phyloP scores from a whole-genome alignment of 2,888 invertebrate genomes.

The Aethes cnicana region DNA sequence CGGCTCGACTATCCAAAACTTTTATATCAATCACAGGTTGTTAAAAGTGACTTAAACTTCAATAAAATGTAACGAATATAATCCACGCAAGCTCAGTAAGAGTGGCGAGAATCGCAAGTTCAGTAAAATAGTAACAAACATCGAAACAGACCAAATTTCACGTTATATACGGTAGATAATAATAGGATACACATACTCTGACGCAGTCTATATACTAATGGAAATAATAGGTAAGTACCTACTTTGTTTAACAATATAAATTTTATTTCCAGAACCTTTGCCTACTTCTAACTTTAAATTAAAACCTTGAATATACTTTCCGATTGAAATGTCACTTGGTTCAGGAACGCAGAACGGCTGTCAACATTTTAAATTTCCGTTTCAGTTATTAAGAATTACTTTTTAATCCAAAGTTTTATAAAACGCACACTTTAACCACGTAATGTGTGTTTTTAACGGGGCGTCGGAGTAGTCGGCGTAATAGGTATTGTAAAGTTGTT shows the following conservation, averaged over 20 bases:
- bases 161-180: no score
- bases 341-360: neutral
- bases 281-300: no score
- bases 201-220: no score
- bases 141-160: no score
- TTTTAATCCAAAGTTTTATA: conserved; percentile 14
- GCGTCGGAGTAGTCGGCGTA: no score
- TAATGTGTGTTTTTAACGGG: conserved; percentile 5
- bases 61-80: conserved; percentile 1
- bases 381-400: conserved; percentile 14
- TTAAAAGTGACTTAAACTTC: neutral
- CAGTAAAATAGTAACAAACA: no score
- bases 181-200: no score
- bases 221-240: no score
- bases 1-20: no score
- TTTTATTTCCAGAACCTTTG: no score
- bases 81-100: neutral
- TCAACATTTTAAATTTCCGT: conserved; percentile 29
- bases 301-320: conserved; percentile 2
- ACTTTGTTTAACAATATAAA: no score
- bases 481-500: no score
- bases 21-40: neutral
- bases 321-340: conserved; percentile 4
- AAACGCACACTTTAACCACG: neutral
- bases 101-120: neutral